These are phyloP conservation scores for Oryzias woworae DNA, from an alignment of 2,113 vertebrate genomes.

Conservation along the genomic window DNA sequence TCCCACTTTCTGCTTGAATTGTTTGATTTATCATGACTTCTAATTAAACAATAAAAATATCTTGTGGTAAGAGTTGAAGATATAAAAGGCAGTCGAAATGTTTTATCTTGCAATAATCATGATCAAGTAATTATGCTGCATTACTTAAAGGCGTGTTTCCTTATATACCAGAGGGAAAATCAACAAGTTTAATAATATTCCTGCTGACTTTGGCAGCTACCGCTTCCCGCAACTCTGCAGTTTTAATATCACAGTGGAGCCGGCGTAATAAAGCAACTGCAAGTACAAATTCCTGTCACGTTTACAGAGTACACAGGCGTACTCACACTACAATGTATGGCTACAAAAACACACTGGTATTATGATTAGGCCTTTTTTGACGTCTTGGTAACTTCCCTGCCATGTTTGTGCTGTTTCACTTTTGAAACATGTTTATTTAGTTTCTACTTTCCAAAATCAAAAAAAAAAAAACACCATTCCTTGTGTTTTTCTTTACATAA, in stretches of 20 bases:
- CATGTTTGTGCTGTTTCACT: not conserved
- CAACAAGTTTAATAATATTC: conserved; percentile 2
- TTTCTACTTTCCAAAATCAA: too few relatives aligned
- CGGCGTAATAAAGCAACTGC: not conserved
- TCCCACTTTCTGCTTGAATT: too few relatives aligned
- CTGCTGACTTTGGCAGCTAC: conserved; percentile 1
- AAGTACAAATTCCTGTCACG: not conserved
- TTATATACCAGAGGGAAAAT: not conserved
- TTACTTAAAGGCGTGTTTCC: too few relatives aligned
- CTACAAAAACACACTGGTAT: not conserved
- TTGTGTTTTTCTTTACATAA: too few relatives aligned
- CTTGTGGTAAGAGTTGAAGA: conserved; percentile 15
- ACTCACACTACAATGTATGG: too few relatives aligned
- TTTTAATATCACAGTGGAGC: not conserved
- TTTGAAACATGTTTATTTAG: too few relatives aligned
- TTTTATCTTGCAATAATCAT: conserved; percentile 19
- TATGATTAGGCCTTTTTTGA: not conserved
- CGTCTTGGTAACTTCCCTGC: not conserved
- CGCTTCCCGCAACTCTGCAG: not conserved
- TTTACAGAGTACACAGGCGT: conserved; percentile 1
- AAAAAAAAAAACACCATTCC: too few relatives aligned
- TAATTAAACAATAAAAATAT: conserved; percentile 24
- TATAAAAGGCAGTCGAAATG: conserved; percentile 1
- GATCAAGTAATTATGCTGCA: conserved; percentile 9
- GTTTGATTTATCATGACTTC: conserved; percentile 32